Conservation (phyloP, 1,140 invertebrate genomes). For the Argopecten irradians region DNA sequence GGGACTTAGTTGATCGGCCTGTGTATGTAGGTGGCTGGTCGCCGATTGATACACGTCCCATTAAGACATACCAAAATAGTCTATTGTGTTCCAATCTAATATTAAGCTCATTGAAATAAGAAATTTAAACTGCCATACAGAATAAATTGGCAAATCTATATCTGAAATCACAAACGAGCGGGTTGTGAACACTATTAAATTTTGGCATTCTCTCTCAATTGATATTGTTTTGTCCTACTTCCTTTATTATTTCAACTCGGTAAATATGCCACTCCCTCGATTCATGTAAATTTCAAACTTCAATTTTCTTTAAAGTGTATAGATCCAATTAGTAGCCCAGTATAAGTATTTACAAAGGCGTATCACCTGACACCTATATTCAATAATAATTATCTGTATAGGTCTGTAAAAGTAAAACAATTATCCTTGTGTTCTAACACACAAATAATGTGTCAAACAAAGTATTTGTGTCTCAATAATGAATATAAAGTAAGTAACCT, state of each 20-base stretch:
- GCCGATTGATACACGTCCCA: neutral
- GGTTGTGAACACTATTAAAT: neutral
- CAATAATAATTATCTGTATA: no score
- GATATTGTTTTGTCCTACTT: neutral
- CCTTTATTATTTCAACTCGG: neutral
- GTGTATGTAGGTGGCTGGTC: neutral
- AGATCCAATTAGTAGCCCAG: no score
- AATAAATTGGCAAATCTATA: slow-evolving; percentile 1
- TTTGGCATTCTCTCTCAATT: slow-evolving; percentile 8
- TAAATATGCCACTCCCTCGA: neutral
- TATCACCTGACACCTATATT: no score
- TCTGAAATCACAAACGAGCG: neutral
- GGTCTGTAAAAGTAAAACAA: no score
- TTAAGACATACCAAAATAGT: neutral
- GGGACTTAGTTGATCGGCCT: slow-evolving; percentile 4
- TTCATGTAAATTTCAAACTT: neutral
- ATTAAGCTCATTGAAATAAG: neutral
- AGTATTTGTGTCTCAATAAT: no score
- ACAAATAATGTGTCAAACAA: no score
- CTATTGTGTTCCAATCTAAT: neutral
- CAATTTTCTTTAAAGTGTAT: neutral
- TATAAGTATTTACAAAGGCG: no score
- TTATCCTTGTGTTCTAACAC: no score
- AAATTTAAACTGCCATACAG: neutral
- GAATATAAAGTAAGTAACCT: no score